Evolutionary conservation across 2,888 invertebrate species (phyloP), one percentile per base, ranked within the genome.

Genomic region (Tetragonisca angustula): DNA sequence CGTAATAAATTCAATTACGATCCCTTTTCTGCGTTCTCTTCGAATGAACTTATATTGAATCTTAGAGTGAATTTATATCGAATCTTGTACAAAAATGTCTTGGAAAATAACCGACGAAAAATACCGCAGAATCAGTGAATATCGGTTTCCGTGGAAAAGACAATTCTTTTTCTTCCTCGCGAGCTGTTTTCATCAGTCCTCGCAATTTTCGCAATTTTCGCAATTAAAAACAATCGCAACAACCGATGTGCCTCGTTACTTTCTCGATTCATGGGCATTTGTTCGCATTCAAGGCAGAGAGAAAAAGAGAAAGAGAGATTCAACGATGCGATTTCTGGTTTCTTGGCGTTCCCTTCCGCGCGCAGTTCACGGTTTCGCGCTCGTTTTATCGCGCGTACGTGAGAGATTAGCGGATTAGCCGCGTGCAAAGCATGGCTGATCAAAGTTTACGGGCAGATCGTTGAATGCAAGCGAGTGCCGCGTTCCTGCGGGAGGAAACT

Each of bases 351-450:
- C 52, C 27, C 70, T 70, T 67, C 64, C 43, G 1, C 36, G 54
- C 61, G 32, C 36, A 4, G 64, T 69, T 73, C 67, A 36, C 79
- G 65, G 68, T 19, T 74, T 69, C 78, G 67, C 76, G 67, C 56
- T 36, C 78, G 71, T 87, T 89, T 85, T 87, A 87, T 85, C 79
- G 81, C 81, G 68, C 36, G 64, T 76, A 89, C 88, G 88, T 83
- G 88, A 87, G 79, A 85, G 89, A 90, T 90, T 90, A 87, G 81
- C 82, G 88, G 83, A 90, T 90, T 87, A 88, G 81, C 79, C 74
- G 81, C 81, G 79, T 78, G 80, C 83, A 68, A 80, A 81, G 83
- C 83, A 87, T 85, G 83, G 86, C 83, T 88, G 89, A 89, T 88
- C 87, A 83, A 89, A 87, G 85, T 83, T 80, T 80, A 72, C 77